These are phyloP conservation scores for Miltochrista miniata DNA, from an alignment of 2,888 invertebrate species.

Conservation along the genomic window DNA sequence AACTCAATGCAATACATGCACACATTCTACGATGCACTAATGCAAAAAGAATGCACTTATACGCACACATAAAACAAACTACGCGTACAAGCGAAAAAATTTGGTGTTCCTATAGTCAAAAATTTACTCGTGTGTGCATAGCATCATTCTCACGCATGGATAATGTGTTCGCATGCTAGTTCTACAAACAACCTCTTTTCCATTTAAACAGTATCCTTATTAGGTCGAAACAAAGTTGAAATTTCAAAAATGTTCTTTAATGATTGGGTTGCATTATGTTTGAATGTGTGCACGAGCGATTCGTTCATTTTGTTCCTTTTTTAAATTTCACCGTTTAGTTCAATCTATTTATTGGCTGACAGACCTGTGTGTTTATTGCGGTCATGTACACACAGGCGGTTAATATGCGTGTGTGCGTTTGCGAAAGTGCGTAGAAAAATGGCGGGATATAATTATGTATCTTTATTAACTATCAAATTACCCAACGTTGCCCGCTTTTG, in stretches of 20 bases:
- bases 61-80: conserved; percentile 37
- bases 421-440: conserved; percentile 82
- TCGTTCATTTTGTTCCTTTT: conserved; percentile 82
- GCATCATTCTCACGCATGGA: conserved; percentile 71
- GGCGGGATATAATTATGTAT: conserved; percentile 67
- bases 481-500: conserved; percentile 21
- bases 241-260: conserved; percentile 47
- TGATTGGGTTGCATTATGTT: conserved; percentile 75
- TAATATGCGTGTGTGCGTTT: conserved; percentile 46
- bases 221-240: conserved; percentile 18
- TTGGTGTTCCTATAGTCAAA: conserved; percentile 81
- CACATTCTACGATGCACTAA: conserved; percentile 27
- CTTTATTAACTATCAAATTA: conserved; percentile 51
- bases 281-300: conserved; percentile 69
- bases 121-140: conserved; percentile 56
- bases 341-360: conserved; percentile 82
- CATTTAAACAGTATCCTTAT: conserved; percentile 48
- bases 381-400: conserved; percentile 52
- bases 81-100: conserved; percentile 64
- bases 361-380: conserved; percentile 71
- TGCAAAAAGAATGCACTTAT: conserved; percentile 68
- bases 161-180: conserved; percentile 75
- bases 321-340: conserved; percentile 84
- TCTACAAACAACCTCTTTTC: conserved; percentile 50
- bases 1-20: conserved; percentile 50